Percentiles rank a stretch among this genome's conserved stretches.
Conservation (phyloP, 2,888 invertebrate genomes). For the Marronus borbonicus region DNA sequence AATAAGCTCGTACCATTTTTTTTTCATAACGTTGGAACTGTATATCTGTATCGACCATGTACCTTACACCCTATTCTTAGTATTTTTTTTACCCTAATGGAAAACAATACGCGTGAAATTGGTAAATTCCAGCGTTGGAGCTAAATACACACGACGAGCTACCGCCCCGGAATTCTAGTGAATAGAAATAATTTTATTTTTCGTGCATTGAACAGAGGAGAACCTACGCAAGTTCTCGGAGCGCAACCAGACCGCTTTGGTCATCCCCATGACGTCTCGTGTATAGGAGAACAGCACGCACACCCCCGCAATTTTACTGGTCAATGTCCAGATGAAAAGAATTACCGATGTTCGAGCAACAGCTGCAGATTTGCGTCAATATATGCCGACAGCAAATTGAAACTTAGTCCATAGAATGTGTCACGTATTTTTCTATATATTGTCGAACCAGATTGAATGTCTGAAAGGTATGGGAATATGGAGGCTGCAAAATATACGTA, state of each 20-base stretch:
- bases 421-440: constrained; percentile 41
- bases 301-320: constrained; percentile 53
- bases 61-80: background rate
- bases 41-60: no score
- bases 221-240: constrained; percentile 54
- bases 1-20: background rate
- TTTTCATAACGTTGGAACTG: background rate
- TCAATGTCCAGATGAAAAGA: constrained; percentile 52
- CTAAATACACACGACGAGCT: constrained; percentile 15
- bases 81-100: constrained; percentile 3
- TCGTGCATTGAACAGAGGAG: constrained; percentile 44
- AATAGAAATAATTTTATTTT: constrained; percentile 37
- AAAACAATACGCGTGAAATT: constrained; percentile 47
- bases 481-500: no score
- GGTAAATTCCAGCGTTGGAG: constrained; percentile 36
- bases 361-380: constrained; percentile 49
- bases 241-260: constrained; percentile 43
- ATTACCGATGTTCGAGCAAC: constrained; percentile 47
- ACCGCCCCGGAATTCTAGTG: constrained; percentile 28
- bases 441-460: background rate
- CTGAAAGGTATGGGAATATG: no score
- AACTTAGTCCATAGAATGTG: constrained; percentile 38
- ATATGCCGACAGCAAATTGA: constrained; percentile 46
- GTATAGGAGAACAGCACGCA: constrained; percentile 53
- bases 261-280: constrained; percentile 54